Conservation (phyloP, 2,888 invertebrate genomes). For the Trachelus iudaicus region DNA sequence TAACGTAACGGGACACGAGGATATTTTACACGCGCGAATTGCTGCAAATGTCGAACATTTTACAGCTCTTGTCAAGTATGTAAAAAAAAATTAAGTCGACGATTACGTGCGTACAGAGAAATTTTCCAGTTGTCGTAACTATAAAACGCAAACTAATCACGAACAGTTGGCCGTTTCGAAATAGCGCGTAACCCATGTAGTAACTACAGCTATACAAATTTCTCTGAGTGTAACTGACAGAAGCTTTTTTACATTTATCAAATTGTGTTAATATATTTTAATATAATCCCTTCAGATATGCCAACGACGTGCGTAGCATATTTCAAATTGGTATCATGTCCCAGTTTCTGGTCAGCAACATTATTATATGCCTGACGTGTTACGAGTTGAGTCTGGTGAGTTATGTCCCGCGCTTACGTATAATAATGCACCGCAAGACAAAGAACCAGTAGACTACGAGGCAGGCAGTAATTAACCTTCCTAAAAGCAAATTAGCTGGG, state of each 20-base stretch:
- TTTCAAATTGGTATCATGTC: constrained; percentile 50
- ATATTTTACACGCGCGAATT: constrained; percentile 18
- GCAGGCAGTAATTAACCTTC: too few species aligned
- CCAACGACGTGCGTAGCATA: constrained; percentile 50
- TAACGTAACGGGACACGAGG: too few species aligned
- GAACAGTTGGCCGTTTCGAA: too few species aligned
- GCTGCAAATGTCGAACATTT: constrained; percentile 46
- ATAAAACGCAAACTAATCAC: too few species aligned
- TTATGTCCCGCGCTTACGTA: not conserved
- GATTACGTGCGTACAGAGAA: too few species aligned
- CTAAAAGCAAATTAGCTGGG: too few species aligned
- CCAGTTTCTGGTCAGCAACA: constrained; percentile 54
- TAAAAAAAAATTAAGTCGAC: not conserved
- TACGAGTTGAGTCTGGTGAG: constrained; percentile 59
- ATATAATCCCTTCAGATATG: constrained; percentile 37
- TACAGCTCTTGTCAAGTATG: constrained; percentile 50
- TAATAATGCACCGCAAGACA: constrained; percentile 1
- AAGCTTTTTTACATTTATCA: not conserved
- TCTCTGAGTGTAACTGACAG: too few species aligned
- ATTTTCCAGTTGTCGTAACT: too few species aligned
- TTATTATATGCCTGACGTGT: constrained; percentile 61
- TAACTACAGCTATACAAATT: too few species aligned
- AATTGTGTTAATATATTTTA: not conserved
- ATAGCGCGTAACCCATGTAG: too few species aligned
- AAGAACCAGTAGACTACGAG: too few species aligned